Evolutionary conservation across 1,140 invertebrate species (phyloP), one percentile per base, ranked within the genome.

Genomic region (Formica exsecta): DNA sequence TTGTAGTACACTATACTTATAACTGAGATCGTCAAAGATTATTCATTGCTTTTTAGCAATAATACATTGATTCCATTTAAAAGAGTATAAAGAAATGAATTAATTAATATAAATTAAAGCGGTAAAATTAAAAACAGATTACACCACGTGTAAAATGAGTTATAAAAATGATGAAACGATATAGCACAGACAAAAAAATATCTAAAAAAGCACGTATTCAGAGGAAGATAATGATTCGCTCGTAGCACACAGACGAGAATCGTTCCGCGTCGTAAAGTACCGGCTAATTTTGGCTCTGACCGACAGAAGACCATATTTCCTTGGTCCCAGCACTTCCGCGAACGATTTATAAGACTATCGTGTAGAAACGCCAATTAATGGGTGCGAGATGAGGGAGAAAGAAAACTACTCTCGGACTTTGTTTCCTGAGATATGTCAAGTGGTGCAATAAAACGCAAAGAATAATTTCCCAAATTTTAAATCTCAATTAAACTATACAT

Each of bases 251-350:
- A 64, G 16, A 61, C 29, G 25, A 76, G 6, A 64, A 76, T 76
- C 22, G 25, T 41, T 64, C 16, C 16, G 38, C 36, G 8, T 74
- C 71, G 16, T 44, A 76, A 64, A 64, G 16, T 76, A 64, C 25
- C 64, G 61, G 22, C 74, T 76, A 76, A 64, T 76, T 76, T 76
- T 22, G 62, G 57, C 57, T 76, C 38, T 76, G 74, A 76, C 25
- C 57, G 9, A 11, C 38, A 64, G 36, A 64, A 64, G 57, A 64
- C 38, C 38, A 19, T 76, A 76, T 76, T 64, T 76, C 36, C 4
- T 76, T 44, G 48, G 22, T 59, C 36, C 6, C 19, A 38, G 13
- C 44, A 29, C 32, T 77, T 77, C 62, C 44, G 65, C 22, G 61
- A 84, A 64, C 13, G 73, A 19, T 29, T 38, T 44, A 51, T 79